A percentile compares a stretch with the other conserved stretches of the same genome.
phyloP scores from a whole-genome alignment of 2,113 vertebrate genomes.

The Chaetorhynchus papuensis region DNA sequence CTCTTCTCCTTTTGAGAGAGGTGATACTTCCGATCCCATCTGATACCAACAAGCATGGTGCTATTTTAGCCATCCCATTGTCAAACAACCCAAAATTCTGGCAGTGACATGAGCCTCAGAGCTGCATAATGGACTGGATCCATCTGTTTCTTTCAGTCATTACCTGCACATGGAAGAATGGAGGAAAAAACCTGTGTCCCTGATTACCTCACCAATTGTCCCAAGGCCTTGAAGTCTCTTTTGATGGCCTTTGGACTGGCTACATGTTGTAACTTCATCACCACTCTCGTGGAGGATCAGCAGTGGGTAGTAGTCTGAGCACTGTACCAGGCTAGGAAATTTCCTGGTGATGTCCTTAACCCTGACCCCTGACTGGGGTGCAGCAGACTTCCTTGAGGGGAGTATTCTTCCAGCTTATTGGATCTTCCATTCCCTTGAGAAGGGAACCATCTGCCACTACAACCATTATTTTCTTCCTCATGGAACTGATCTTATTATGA shows the following conservation, averaged over 20 bases:
- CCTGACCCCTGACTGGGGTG: too few relatives aligned
- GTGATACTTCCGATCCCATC: background rate
- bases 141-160: background rate
- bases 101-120: background rate
- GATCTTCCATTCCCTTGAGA: background rate
- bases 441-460: background rate
- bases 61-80: background rate
- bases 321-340: background rate
- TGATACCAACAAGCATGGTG: background rate
- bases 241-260: background rate
- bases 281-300: background rate
- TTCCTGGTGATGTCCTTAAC: background rate
- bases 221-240: background rate
- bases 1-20: background rate
- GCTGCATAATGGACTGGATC: background rate
- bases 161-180: background rate
- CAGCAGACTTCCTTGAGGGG: background rate
- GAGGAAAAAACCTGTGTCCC: background rate
- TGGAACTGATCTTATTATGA: background rate
- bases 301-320: background rate
- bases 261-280: background rate
- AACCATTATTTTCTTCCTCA: background rate
- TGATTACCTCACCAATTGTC: background rate
- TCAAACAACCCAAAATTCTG: background rate
- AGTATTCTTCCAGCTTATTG: background rate